Base-by-base conservation (phyloP, 2,888 invertebrate genomes). In the Campoletis raptor region DNA sequence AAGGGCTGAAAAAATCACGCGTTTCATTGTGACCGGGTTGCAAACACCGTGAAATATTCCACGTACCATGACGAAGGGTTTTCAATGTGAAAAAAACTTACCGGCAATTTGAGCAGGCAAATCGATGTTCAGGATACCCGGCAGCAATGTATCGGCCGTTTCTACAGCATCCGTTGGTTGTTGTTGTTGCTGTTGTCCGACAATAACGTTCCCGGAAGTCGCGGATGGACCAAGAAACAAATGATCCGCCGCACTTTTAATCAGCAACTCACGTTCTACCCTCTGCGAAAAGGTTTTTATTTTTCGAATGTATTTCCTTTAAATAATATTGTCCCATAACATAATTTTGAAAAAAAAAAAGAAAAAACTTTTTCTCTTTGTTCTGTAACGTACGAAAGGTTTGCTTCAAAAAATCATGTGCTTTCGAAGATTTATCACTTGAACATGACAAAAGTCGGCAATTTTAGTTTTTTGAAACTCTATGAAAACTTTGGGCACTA, bases 241-340 rank as follows among this genome's bases (percentile, higher is more conserved):
- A 80, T 93, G 93, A 36, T 92, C 92, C 48, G 93, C 92, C 48
- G 93, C 91, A 21, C 93, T 92, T 90, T 96, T 96, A 66, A 95
- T 95, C 90, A 96, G 96, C 85, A 97, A 93, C 90, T 97, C 96
- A 88, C 96, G 95, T 93, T 97, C 97, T 85, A 97, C 96, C 94
- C 96, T 95, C 95, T 97, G 94, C 9, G 92, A 91, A 90, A 86
- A 86, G 10, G 61, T 30, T 57, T 57, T 57, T 57, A 24, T 30
- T 78, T 48, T 67, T 73, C n/a, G 15, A 61, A 61, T 57, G 7
- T 24, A 45, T 76, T 76, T 76, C 54, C 9, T 40, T 30, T 1
- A 61, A 61, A 30, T 30, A 61, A 61, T 61, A 61, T 6, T 30
- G 61, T 15, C 30, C 12, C 6, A 15, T 15, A 61, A 30, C 6